Evolutionary conservation across 2,888 invertebrate species (phyloP).

Genomic region (Diloba caeruleocephala): DNA sequence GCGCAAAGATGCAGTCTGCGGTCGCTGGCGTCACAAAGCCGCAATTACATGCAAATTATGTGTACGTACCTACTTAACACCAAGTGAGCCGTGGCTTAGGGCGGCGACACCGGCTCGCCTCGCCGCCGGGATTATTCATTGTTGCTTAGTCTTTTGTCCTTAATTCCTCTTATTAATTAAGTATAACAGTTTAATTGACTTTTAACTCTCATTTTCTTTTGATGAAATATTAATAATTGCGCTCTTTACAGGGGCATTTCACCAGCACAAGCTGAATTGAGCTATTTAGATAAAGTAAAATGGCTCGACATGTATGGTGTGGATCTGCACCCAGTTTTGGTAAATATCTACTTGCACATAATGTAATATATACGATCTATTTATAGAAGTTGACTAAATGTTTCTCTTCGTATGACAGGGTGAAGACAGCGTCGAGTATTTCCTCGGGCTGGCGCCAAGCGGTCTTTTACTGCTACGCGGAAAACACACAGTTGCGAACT

Average conservation of each 20-base stretch:
- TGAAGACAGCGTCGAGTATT: slow-evolving; percentile 98
- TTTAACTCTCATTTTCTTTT: slow-evolving; percentile 52
- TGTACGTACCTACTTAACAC: slow-evolving; percentile 79
- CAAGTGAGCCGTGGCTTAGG: slow-evolving; percentile 66
- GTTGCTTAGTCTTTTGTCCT: slow-evolving; percentile 67
- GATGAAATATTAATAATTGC: slow-evolving; percentile 43
- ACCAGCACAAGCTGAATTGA: slow-evolving; percentile 97
- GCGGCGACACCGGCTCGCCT: slow-evolving; percentile 53
- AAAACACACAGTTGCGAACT: slow-evolving; percentile 98
- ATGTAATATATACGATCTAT: not conserved
- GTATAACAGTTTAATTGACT: slow-evolving; percentile 71
- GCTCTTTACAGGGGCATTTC: slow-evolving; percentile 92
- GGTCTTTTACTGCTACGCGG: slow-evolving; percentile 98
- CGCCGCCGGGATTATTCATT: slow-evolving; percentile 70
- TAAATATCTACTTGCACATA: slow-evolving; percentile 77
- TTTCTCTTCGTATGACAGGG: slow-evolving; percentile 89
- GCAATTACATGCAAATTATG: slow-evolving; percentile 87
- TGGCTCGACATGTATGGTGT: slow-evolving; percentile 99
- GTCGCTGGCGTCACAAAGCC: slow-evolving; percentile 76
- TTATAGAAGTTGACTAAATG: slow-evolving; percentile 12
- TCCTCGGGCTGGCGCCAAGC: slow-evolving; percentile 98
- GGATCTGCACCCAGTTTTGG: slow-evolving; percentile 98
- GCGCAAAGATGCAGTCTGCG: slow-evolving; percentile 83
- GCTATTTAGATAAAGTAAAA: slow-evolving; percentile 98
- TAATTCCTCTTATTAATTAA: slow-evolving; percentile 72